Base-by-base conservation (phyloP, 2,797 vertebrate species). In the Chromobotia macracanthus region DNA sequence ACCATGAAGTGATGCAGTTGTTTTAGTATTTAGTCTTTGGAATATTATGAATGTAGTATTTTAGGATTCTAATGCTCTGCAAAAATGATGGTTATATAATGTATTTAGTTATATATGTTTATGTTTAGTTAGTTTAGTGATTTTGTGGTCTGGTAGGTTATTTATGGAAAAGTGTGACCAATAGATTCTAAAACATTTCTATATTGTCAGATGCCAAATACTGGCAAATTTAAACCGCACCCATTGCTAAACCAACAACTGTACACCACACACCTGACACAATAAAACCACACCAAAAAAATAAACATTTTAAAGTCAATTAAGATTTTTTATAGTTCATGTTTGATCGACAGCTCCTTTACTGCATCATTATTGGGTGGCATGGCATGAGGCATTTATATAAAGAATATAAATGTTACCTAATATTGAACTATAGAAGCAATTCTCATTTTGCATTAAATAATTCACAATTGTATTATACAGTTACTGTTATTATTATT, bases 251-350 rank as follows among this genome's bases (percentile, higher is more conserved):
- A 77, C 68, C 60, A 81, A 81, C 65, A 4, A 51, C 48, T 7
- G 23, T 38, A 16, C 58, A 19, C 66, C 55, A 44, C 55, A 71
- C 66, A 65, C 16, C 63, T 12, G 44, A 68, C 44, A 74, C 38
- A 74, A 60, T n/a, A 69, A 51, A 65, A 76, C 73, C 50, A 50
- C 66, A 76, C 60, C 80, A 76, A 72, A 63, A n/a, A 72, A 64
- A 53, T 65, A 73, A 75, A 28, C 2, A 44, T 60, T 51, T 8
- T 70, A 80, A 69, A 69, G 35, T 64, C 19, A 23, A 70, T 80
- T 38, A 55, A 69, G 2, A 25, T 21, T 41, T 41, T 19, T 21
- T 3, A 9, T 41, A 50, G 63, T 38, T 16, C 13, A 9, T 15
- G 15, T 48, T 76, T 21, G 53, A 23, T 70, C 41, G 58, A 28